Percentiles rank a stretch among this genome's conserved stretches.
Evolutionary conservation across 2,797 vertebrate genomes (phyloP).

Genomic region (Lagothrix lagotricha): DNA sequence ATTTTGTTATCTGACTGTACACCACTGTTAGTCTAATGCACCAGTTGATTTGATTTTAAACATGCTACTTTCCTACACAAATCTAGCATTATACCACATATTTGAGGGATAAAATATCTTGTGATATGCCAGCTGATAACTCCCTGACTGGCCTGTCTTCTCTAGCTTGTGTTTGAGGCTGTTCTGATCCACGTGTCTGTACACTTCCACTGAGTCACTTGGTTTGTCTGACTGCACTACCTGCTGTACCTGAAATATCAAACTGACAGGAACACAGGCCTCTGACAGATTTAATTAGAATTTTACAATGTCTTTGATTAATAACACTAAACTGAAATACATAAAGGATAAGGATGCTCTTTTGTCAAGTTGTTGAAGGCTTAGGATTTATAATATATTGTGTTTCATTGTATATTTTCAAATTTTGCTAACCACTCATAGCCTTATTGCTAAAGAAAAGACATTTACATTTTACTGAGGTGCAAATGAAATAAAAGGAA

Average conservation of each 20-base stretch:
- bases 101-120: background rate
- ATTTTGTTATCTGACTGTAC: background rate
- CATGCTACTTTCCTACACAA: background rate
- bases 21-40: background rate
- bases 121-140: background rate
- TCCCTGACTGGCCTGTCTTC: background rate
- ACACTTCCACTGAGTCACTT: background rate
- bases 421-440: background rate
- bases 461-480: slow-evolving; percentile 19
- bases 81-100: background rate
- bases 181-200: background rate
- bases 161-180: background rate
- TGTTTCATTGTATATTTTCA: background rate
- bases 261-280: background rate
- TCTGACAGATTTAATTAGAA: background rate
- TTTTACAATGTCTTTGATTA: background rate
- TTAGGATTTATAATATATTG: background rate
- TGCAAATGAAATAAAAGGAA: slow-evolving; percentile 43
- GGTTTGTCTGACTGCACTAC: background rate
- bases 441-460: background rate
- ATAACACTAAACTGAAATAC: background rate
- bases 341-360: background rate
- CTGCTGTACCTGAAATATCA: background rate
- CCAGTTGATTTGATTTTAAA: background rate
- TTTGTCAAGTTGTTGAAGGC: slow-evolving; percentile 26